These are phyloP conservation scores for Tyria jacobaeae DNA, from an alignment of 2,888 invertebrate species.

Conservation along the genomic window DNA sequence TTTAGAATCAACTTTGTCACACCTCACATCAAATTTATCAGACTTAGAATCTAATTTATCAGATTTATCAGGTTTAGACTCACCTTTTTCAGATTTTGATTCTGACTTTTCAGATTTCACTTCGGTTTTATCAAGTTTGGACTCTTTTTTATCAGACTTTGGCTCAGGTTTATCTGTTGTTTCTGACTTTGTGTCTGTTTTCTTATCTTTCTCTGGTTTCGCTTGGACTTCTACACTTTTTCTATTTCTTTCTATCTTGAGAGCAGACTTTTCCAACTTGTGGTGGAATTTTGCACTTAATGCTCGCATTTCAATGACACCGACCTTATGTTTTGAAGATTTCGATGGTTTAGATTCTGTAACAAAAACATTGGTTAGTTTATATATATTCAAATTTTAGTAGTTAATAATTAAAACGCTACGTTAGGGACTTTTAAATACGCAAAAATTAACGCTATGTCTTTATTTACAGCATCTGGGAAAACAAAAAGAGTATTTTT, in stretches of 20 bases:
- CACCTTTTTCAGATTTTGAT: constrained; percentile 26
- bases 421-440: no score
- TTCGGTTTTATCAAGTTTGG: constrained; percentile 24
- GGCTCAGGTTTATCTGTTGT: constrained; percentile 19
- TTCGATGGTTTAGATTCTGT: constrained; percentile 68
- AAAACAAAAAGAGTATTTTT: no score
- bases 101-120: constrained; percentile 24
- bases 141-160: constrained; percentile 27
- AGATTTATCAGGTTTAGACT: constrained; percentile 16
- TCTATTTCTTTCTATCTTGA: constrained; percentile 67
- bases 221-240: constrained; percentile 71
- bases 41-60: constrained; percentile 45
- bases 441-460: no score
- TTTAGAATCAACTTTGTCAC: constrained; percentile 48
- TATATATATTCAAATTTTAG: no score
- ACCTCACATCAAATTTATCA: constrained; percentile 52
- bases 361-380: constrained; percentile 32
- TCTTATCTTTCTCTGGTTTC: constrained; percentile 67
- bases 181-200: constrained; percentile 53
- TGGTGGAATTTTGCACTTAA: constrained; percentile 79
- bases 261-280: constrained; percentile 62
- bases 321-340: constrained; percentile 75
- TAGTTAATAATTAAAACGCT: no score
- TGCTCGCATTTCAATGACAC: constrained; percentile 84
- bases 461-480: no score